Conservation (phyloP, 1,140 invertebrate genomes). For the Macrostomum lignano region DNA sequence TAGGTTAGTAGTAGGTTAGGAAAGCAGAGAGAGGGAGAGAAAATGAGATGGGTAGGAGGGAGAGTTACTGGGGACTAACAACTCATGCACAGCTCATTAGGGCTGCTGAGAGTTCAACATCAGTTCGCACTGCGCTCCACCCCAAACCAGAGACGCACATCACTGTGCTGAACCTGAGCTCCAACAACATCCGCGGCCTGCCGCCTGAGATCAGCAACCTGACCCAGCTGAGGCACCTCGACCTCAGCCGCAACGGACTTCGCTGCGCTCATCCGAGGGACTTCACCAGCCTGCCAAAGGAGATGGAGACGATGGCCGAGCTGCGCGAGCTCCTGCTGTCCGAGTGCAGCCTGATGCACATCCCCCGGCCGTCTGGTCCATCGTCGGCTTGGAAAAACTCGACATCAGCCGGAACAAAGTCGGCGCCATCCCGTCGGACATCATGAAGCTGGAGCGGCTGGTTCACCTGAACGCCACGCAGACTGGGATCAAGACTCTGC, state of each 20-base stretch:
- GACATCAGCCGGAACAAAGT: constrained; percentile 22
- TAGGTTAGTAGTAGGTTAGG: too few relatives aligned
- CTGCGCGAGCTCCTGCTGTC: constrained; percentile 17
- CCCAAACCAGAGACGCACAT: constrained; percentile 4
- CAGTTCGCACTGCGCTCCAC: too few relatives aligned
- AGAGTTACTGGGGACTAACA: too few relatives aligned
- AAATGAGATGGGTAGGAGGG: too few relatives aligned
- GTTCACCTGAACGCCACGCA: constrained; percentile 19
- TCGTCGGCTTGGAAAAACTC: constrained; percentile 12
- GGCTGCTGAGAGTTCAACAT: too few relatives aligned
- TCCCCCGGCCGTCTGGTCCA: constrained; percentile 22
- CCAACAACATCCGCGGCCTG: constrained; percentile 21
- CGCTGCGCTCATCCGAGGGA: constrained; percentile 15
- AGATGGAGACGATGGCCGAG: constrained; percentile 13
- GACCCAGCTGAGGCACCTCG: constrained; percentile 14
- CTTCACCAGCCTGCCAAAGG: constrained; percentile 16
- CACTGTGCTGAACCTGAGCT: constrained; percentile 16
- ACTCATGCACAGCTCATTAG: too few relatives aligned
- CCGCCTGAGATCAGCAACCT: constrained; percentile 17
- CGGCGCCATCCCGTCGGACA: background rate
- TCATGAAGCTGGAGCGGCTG: constrained; percentile 15
- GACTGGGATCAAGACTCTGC: constrained; percentile 21
- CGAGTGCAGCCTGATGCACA: constrained; percentile 22
- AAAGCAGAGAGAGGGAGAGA: too few relatives aligned
- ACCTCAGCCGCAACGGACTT: constrained; percentile 21